Base-by-base conservation (phyloP, 2,113 vertebrate species). In the Chaetodon auriga region DNA sequence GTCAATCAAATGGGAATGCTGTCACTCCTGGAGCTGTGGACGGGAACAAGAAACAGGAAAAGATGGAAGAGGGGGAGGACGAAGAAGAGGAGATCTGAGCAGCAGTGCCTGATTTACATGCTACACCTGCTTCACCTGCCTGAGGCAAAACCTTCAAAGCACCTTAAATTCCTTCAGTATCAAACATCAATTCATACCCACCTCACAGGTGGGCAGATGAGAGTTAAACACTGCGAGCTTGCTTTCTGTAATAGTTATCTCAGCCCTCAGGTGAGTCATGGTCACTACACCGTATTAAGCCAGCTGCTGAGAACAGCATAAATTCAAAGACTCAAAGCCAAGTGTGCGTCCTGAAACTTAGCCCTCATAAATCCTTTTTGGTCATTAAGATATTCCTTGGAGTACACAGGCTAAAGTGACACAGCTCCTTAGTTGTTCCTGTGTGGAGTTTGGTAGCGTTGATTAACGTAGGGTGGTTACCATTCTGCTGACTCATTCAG, bases 401-500 rank as follows among this genome's bases (percentile, higher is more conserved):
- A 86, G 92, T 78, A 87, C 89, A 89, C 2, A 2, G 53, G 64
- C 75, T 86, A 83, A 87, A 84, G 76, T 66, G 53, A 78, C 78
- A 49, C 35, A 16, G 79, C 84, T 83, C 57, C 92, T 90, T 77
- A 49, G 90, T 72, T 85, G 75, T 73, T 92, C 75, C 80, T 75
- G 71, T 83, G 64, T 65, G 78, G 63, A 76, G 75, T 87, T 89
- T 46, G 72, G 71, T 38, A 78, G 75, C 55, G 62, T 88, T 94
- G 92, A 92, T 94, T 92, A 92, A 92, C 80, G 48, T 30, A 68
- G 48, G 10, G 82, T 13, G 51, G 55, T 85, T 91, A 90, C 90
- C 72, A 79, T 90, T 91, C 86, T 91, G 93, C 92, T 93, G 93
- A 94, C 91, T 92, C 81, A 90, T 85, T 83, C 68, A 66, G 91